phyloP scores from a whole-genome alignment of 2,113 vertebrate genomes.

The Labeo rohita region DNA sequence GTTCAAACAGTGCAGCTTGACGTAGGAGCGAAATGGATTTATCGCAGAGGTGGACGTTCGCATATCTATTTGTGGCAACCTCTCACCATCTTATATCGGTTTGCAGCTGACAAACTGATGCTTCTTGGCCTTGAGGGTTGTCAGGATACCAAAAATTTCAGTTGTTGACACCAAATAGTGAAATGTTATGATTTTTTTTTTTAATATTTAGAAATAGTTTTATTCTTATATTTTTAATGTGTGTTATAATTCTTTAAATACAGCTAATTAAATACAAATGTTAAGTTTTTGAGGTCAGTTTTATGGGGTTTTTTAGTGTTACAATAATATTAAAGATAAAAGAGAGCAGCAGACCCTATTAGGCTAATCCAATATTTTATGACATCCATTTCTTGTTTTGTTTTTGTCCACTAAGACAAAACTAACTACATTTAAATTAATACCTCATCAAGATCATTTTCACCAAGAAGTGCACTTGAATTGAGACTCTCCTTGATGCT shows the following conservation, averaged over 20 bases:
- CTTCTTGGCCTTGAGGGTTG: slow-evolving; percentile 1
- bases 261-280: not conserved
- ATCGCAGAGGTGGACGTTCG: not conserved
- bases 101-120: slow-evolving; percentile 11
- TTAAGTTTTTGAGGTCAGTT: not conserved
- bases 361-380: not conserved
- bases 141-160: slow-evolving; percentile 2
- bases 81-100: not conserved
- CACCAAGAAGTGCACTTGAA: not conserved
- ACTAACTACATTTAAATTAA: not conserved
- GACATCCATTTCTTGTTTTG: not conserved
- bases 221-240: not conserved
- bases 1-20: slow-evolving; percentile 22
- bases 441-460: not conserved
- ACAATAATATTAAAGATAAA: not conserved
- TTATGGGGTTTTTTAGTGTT: not conserved
- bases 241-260: not conserved
- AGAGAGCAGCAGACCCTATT: not conserved
- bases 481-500: not conserved
- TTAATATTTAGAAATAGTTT: not conserved
- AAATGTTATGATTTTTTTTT: slow-evolving; percentile 2
- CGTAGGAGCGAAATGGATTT: not conserved
- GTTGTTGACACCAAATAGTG: not conserved
- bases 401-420: not conserved
- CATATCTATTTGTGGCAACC: slow-evolving; percentile 18